These are phyloP conservation scores for Eublepharis macularius DNA, from an alignment of 2,113 vertebrate species.

Conservation along the genomic window DNA sequence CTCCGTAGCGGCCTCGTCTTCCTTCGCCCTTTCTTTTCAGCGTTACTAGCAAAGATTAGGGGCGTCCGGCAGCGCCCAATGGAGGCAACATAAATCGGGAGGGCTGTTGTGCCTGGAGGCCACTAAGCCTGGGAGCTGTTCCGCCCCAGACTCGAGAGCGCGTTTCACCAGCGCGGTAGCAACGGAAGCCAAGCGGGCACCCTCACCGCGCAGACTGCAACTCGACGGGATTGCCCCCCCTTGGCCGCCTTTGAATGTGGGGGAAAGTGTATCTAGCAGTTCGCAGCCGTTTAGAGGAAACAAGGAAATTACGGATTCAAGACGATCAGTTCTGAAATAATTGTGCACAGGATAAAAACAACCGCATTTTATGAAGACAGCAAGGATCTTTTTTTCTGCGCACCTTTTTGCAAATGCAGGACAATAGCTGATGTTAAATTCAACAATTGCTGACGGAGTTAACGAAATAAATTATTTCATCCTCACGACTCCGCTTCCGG, in stretches of 20 bases:
- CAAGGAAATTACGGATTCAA: not conserved
- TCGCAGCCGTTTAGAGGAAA: not conserved
- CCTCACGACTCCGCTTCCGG: not conserved
- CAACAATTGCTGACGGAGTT: not conserved
- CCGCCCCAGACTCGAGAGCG: too few relatives aligned
- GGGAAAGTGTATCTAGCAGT: not conserved
- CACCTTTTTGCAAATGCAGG: not conserved
- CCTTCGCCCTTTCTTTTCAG: not conserved
- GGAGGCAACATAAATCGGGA: not conserved
- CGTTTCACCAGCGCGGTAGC: not conserved
- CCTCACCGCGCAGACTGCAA: not conserved
- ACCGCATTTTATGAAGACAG: not conserved
- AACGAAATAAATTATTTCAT: not conserved
- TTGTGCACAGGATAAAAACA: not conserved
- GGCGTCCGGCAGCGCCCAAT: not conserved
- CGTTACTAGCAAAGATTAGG: not conserved
- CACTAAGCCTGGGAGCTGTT: not conserved
- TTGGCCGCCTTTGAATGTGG: not conserved
- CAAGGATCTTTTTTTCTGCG: not conserved
- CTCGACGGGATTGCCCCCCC: not conserved
- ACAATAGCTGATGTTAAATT: not conserved
- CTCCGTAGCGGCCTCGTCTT: not conserved
- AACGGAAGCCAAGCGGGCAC: not conserved
- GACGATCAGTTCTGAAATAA: too few relatives aligned
- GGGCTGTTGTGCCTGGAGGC: not conserved